Conservation (phyloP, 2,888 invertebrate genomes). For the Coleophora deauratella region DNA sequence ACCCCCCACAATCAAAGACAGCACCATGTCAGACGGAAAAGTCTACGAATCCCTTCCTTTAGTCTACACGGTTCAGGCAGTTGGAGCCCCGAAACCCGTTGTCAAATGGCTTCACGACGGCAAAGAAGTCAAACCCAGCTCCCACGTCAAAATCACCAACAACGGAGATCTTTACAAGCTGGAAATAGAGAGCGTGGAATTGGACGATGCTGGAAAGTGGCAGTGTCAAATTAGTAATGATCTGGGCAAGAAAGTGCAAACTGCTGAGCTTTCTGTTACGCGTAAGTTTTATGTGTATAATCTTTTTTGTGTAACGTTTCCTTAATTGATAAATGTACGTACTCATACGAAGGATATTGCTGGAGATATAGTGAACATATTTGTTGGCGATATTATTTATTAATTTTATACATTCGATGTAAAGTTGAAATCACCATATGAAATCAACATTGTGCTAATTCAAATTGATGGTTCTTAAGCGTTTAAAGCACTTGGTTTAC, state of each 20-base stretch:
- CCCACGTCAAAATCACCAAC: conserved; percentile 75
- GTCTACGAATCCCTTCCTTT: conserved; percentile 88
- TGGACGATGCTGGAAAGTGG: conserved; percentile 87
- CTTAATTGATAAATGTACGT: too few species aligned
- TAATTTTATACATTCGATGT: too few species aligned
- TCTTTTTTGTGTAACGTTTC: too few species aligned
- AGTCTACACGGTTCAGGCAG: conserved; percentile 84
- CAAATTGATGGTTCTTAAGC: too few species aligned
- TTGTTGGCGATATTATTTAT: too few species aligned
- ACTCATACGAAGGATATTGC: too few species aligned
- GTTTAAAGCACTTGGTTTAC: too few species aligned
- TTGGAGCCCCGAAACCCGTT: conserved; percentile 83
- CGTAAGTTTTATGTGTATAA: conserved; percentile 70
- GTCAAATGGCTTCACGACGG: conserved; percentile 87
- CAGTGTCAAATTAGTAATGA: conserved; percentile 88
- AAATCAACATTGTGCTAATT: too few species aligned
- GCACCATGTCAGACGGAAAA: conserved; percentile 82
- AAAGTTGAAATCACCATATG: too few species aligned
- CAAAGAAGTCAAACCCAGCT: conserved; percentile 78
- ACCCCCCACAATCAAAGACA: conserved; percentile 81
- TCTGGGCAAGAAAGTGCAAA: conserved; percentile 83
- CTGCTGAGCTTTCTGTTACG: conserved; percentile 82
- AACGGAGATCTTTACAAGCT: conserved; percentile 83
- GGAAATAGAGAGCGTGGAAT: conserved; percentile 79
- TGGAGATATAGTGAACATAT: too few species aligned